Evolutionary conservation across 2,888 invertebrate genomes (phyloP).

Genomic region (Mesoligia furuncula): DNA sequence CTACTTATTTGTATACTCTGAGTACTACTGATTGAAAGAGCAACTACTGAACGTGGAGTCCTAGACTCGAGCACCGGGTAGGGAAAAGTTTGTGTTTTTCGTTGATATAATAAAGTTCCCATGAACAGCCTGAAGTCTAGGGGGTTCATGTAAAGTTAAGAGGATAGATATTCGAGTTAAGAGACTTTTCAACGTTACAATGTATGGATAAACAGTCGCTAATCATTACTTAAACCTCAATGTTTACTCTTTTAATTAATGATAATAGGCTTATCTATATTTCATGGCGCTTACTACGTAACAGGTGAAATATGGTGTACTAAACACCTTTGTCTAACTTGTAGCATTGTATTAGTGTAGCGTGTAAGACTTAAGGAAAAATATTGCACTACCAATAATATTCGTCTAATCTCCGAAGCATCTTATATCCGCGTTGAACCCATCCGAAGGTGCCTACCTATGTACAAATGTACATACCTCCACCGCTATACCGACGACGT

Average conservation of each 20-base stretch:
- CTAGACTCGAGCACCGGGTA: too few relatives aligned
- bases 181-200: too few relatives aligned
- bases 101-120: background rate
- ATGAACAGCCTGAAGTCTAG: background rate
- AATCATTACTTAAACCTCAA: background rate
- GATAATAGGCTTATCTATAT: background rate
- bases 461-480: background rate
- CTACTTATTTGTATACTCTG: background rate
- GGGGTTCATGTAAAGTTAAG: too few relatives aligned
- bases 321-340: background rate
- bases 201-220: background rate
- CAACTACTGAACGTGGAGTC: background rate
- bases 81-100: background rate
- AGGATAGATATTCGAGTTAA: too few relatives aligned
- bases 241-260: background rate
- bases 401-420: slow-evolving; percentile 26
- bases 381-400: background rate
- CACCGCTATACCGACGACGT: slow-evolving; percentile 13
- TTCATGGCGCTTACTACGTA: background rate
- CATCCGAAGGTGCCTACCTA: background rate
- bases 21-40: background rate
- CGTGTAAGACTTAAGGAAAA: background rate
- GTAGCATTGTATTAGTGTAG: background rate
- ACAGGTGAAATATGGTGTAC: too few relatives aligned
- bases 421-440: background rate